Base-by-base conservation (phyloP, 2,797 vertebrate species). In the Catharus ustulatus region DNA sequence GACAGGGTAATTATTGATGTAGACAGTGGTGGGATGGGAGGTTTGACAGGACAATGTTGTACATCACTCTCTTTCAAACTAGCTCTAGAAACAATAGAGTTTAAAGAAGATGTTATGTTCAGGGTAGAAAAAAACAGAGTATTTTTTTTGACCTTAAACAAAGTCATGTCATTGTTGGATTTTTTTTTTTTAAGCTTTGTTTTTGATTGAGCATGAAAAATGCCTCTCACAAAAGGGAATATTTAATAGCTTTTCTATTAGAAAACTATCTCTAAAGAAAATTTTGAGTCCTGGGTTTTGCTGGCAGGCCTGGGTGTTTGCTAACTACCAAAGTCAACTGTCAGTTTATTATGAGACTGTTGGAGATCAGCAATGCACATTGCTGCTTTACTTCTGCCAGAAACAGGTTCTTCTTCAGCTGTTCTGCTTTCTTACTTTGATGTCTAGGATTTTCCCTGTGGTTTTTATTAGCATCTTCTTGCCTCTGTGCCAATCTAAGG, bases 1-100 rank as follows among this genome's bases (percentile, higher is more conserved):
- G 89, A 90, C 90, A 92, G 48, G 62, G 73, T 87, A 86, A 82
- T 95, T 90, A 89, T 6, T 52, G 66, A 59, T 78, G 55, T 59
- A 80, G 76, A 26, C 62, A 45, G 61, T 71, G 57, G 46, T 73
- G 69, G 81, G 59, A 67, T 57, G 83, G 68, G 43, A 64, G 75
- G 42, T 48, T 90, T 93, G 82, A 59, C 90, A 91, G 94, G 59
- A 42, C 84, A 72, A 7, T 46, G 51, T 38, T 78, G 66, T 77
- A 58, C 75, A 92, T 93, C 74, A n/a, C 63, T 92, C 64, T 32
- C 46, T 76, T 82, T 75, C 78, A 85, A 84, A 71, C 61, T 36
- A 52, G 29, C 54, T 91, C 40, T 69, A 54, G 74, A 96, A 92
- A 68, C 61, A 86, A 58, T 61, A 36, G 46, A 46, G 18, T 80